phyloP scores from a whole-genome alignment of 2,797 vertebrate species.

The Epinephelus malabaricus region DNA sequence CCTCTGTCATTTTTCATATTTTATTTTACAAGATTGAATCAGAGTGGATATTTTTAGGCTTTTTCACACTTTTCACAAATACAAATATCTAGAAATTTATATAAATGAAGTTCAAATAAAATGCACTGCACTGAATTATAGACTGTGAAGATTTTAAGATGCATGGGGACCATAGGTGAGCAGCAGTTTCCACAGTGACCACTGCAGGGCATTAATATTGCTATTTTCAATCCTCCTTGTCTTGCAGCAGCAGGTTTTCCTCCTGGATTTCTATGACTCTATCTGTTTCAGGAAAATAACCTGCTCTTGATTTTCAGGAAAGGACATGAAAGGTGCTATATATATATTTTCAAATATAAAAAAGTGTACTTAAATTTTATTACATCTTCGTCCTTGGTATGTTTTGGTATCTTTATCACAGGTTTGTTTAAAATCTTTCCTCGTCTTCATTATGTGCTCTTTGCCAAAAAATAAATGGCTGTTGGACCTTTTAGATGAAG shows the following conservation, averaged over 20 bases:
- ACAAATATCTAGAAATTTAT: not conserved
- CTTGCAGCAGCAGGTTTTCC: not conserved
- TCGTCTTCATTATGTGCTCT: not conserved
- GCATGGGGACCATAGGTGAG: not conserved
- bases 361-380: too few species aligned
- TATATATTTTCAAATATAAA: too few species aligned
- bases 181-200: not conserved
- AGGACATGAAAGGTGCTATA: too few species aligned
- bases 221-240: not conserved
- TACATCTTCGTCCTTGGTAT: too few species aligned
- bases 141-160: not conserved
- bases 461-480: not conserved
- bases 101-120: not conserved
- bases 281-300: not conserved
- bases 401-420: not conserved
- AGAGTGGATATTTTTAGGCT: not conserved
- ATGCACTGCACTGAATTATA: not conserved
- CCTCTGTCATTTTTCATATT: not conserved
- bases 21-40: conserved; percentile 6
- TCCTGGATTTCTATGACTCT: not conserved
- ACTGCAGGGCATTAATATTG: too few species aligned
- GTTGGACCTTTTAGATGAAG: not conserved
- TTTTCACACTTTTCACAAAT: not conserved
- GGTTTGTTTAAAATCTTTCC: not conserved
- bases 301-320: not conserved